phyloP scores from a whole-genome alignment of 2,113 vertebrate species.

The Boulengeromyrus knoepffleri region DNA sequence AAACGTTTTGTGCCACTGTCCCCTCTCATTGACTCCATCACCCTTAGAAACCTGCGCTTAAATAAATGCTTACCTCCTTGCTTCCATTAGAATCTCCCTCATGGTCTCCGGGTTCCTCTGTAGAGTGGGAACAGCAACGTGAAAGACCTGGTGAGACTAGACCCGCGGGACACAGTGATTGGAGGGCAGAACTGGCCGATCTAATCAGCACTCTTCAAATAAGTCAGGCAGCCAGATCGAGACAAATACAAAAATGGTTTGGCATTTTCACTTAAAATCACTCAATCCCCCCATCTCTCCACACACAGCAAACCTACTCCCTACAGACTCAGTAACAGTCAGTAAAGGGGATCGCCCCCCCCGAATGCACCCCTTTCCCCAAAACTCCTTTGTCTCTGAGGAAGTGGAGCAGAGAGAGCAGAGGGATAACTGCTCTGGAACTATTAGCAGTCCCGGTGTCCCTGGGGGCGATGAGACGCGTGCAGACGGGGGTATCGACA shows the following conservation, averaged over 20 bases:
- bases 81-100: neutral
- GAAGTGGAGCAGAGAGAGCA: neutral
- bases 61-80: constrained; percentile 20
- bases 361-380: too few relatives aligned
- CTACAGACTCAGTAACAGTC: neutral
- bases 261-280: neutral
- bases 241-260: neutral
- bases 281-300: neutral
- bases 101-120: constrained; percentile 15
- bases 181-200: neutral
- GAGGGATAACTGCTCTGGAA: neutral
- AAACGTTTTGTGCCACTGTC: neutral
- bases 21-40: neutral
- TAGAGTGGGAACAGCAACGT: constrained; percentile 1
- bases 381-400: neutral
- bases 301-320: neutral
- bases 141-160: neutral
- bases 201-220: neutral
- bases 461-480: neutral
- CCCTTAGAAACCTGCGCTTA: neutral
- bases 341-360: too few relatives aligned
- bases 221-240: neutral
- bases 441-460: neutral
- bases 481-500: neutral
- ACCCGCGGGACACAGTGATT: neutral